Conservation (phyloP, 2,113 vertebrate genomes). For the Cyanoderma ruficeps region DNA sequence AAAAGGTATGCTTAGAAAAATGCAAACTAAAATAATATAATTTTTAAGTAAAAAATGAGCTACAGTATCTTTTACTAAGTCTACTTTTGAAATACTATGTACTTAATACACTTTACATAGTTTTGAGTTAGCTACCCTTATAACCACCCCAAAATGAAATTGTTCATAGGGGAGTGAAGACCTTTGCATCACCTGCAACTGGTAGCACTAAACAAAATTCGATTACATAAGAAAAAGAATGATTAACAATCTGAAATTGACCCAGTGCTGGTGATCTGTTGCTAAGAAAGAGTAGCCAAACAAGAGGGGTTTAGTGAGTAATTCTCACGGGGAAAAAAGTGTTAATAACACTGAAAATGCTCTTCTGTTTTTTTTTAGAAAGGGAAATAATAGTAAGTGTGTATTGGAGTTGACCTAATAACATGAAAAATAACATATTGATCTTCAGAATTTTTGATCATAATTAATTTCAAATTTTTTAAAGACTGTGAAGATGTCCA, state of each 20-base stretch:
- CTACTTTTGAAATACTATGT: background rate
- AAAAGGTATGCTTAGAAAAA: background rate
- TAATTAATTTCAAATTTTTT: background rate
- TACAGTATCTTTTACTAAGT: background rate
- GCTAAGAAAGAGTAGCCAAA: background rate
- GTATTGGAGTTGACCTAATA: background rate
- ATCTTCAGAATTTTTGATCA: background rate
- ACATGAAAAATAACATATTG: background rate
- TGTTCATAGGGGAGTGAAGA: background rate
- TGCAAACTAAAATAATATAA: background rate
- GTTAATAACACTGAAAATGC: too few relatives aligned
- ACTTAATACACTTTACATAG: background rate
- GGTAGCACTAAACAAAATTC: background rate
- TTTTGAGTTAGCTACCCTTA: background rate
- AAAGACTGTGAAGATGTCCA: background rate
- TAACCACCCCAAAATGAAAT: background rate
- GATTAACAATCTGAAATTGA: background rate
- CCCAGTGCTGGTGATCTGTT: background rate
- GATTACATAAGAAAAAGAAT: background rate
- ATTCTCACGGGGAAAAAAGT: background rate
- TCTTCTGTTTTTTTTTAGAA: background rate
- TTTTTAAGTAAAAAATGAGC: background rate
- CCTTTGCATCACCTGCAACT: background rate
- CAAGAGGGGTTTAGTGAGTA: background rate
- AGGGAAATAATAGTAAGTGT: background rate